Base-by-base conservation (phyloP, 2,113 vertebrate species). In the Spea multiplicata region DNA sequence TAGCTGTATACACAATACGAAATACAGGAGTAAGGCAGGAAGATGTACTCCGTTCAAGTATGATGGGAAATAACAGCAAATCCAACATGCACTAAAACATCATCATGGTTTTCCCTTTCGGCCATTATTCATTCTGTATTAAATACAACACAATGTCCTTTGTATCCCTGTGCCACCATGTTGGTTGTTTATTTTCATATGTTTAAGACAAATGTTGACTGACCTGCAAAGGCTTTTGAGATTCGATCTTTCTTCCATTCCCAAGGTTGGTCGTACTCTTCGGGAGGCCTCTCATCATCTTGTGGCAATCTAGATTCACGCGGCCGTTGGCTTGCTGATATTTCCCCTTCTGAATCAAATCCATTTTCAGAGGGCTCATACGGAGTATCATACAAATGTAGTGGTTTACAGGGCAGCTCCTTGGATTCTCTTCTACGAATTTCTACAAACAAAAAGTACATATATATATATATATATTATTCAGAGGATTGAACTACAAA, bases 261-360 rank as follows among this genome's bases (percentile, higher is more conserved):
- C 97, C 97, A 99, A 10, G 97, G 97, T 84, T 99, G 97, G 88
- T 99, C 97, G 0, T 99, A 99, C 61, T 99, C 97, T 86, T 99
- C 96, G 0, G 97, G 95, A 0, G 97, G 97, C 83, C 97, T 91
- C 84, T 98, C 97, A 0, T 98, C 97, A 0, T 98, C 96, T 87
- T 97, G 96, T 0, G 97, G 97, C 85, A 99, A 92, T 5, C 96
- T 90, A 80, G 96, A 97, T 81, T 99, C 96, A 52, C 94, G 85
- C 57, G 91, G 91, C 81, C 91, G 88, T 46, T 86, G 86, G 67
- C 87, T 84, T 3, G 87, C 77, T 0, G 83, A 80, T 6, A 81
- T 88, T 61, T 94, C 94, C 0, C 89, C 74, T 44, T 97, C 94
- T 0, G 87, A 82, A 44, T 93, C 91, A 0, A 87, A 80, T 2